A percentile compares a stretch with the other conserved stretches of the same genome.
phyloP scores from a whole-genome alignment of 2,888 invertebrate species.

The Lasius fuliginosus region DNA sequence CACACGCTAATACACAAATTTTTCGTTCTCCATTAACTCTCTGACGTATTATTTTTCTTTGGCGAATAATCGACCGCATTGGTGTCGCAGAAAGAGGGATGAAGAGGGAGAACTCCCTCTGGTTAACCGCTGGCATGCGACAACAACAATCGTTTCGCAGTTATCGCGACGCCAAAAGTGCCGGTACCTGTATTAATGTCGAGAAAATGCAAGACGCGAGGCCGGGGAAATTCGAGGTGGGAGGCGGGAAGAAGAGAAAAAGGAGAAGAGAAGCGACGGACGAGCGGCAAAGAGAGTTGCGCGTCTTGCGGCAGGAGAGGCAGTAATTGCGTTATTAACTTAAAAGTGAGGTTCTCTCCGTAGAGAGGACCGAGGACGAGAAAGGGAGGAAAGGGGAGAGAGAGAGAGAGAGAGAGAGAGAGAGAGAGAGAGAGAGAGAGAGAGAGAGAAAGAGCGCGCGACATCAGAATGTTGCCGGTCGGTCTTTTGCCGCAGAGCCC shows the following conservation, averaged over 20 bases:
- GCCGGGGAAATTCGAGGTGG: constrained; percentile 40
- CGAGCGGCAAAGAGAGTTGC: constrained; percentile 60
- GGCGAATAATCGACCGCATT: neutral
- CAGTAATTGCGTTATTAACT: constrained; percentile 83
- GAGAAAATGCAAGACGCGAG: constrained; percentile 60
- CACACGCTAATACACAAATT: neutral
- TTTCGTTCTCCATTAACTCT: neutral
- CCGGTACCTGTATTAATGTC: constrained; percentile 61
- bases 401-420: constrained; percentile 55
- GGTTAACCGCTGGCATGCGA: constrained; percentile 70
- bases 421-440: constrained; percentile 51
- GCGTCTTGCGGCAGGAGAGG: constrained; percentile 74
- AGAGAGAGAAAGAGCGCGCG: constrained; percentile 71
- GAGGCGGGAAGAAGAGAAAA: constrained; percentile 18
- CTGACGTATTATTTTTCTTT: neutral
- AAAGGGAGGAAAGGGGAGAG: constrained; percentile 52
- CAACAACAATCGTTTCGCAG: constrained; percentile 56
- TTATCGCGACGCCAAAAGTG: constrained; percentile 52
- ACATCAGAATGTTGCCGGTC: constrained; percentile 72
- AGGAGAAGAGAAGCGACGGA: constrained; percentile 22
- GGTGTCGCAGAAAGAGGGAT: neutral
- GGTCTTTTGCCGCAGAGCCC: constrained; percentile 82
- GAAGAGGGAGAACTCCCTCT: constrained; percentile 39
- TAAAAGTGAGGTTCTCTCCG: constrained; percentile 80
- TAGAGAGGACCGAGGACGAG: constrained; percentile 46